Base-by-base conservation (phyloP, 2,888 invertebrate genomes). In the Steinernema carpocapsae region DNA sequence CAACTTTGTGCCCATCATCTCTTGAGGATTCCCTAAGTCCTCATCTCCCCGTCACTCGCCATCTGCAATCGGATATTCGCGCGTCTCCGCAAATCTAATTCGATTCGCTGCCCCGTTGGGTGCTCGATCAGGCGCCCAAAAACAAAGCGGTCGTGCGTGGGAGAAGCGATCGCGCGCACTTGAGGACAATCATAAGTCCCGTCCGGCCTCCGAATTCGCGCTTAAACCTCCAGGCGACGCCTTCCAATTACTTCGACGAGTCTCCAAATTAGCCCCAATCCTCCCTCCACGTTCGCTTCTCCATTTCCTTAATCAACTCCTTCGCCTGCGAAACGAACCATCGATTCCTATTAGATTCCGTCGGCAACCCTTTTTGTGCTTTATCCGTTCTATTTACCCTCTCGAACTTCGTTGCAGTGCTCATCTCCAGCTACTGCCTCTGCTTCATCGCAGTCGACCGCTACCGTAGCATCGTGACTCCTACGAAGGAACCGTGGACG, bases 401-500 rank as follows among this genome's bases (percentile, higher is more conserved):
- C 37, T 37, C 10, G 37, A 43, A 24, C 14, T 4, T 17, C 26
- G 93, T 94, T 87, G 94, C 94, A 88, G 95, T 99, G 82, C 97
- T 97, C 91, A 95, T 97, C 87, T 96, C 96, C 77, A 96, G 96
- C 2, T 91, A 97, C 85, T 97, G 97, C n/a, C 91, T 97, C 78
- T 97, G 95, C 83, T 94, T 95, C 83, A 97, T 99, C 85, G 97
- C 97, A 73, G 93, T 97, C 78, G 97, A 99, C 90, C 92, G 97
- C 76, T 97, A 94, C 89, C 78, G 84, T 29, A 83, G 82, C 74
- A 87, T 87, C 71, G 87, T 87, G 17, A 85, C 86, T 3, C 87
- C 87, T 14, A 75, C 83, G 29, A 78, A 83, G 70, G 84, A 83
- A 51, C 87, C 87, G 22, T 86, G 85, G 85, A 84, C 80, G 14